A percentile compares a stretch with the other conserved stretches of the same genome.
These are phyloP conservation scores for Cheilosia variabilis DNA, from an alignment of 2,888 invertebrate genomes.

Conservation along the genomic window DNA sequence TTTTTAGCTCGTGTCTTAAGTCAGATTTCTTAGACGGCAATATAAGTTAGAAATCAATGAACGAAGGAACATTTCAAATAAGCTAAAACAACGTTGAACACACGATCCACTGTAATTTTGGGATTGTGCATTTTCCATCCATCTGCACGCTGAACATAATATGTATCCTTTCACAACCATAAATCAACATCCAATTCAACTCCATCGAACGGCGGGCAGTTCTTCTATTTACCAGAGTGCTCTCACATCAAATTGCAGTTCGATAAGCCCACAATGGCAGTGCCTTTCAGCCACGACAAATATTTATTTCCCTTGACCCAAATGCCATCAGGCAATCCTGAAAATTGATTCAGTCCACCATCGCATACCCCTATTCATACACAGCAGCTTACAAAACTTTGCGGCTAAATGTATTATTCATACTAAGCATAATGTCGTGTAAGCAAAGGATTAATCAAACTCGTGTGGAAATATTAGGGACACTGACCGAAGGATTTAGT, in stretches of 20 bases:
- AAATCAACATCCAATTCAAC: conserved; percentile 40
- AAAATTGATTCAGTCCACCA: conserved; percentile 5
- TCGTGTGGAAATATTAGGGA: conserved; percentile 16
- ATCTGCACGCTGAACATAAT: no score
- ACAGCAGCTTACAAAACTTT: conserved; percentile 1
- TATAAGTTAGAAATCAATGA: no score
- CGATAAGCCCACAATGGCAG: conserved; percentile 10
- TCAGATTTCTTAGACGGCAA: no score
- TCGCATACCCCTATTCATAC: not conserved
- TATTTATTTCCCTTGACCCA: conserved; percentile 44
- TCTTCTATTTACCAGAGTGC: conserved; percentile 26
- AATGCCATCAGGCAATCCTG: conserved; percentile 22
- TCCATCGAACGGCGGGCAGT: conserved; percentile 43
- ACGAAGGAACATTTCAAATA: no score
- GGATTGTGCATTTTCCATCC: no score
- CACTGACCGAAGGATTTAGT: conserved; percentile 1
- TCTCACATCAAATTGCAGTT: conserved; percentile 11
- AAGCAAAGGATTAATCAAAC: conserved; percentile 56
- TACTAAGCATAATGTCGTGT: conserved; percentile 11
- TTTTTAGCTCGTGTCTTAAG: no score
- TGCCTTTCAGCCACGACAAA: conserved; percentile 11
- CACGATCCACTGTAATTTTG: no score
- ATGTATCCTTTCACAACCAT: not conserved
- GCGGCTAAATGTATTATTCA: conserved; percentile 44
- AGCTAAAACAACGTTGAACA: no score